A percentile compares a stretch with the other conserved stretches of the same genome.
Evolutionary conservation across 2,888 invertebrate genomes (phyloP).

Genomic region (Anodontia alba): DNA sequence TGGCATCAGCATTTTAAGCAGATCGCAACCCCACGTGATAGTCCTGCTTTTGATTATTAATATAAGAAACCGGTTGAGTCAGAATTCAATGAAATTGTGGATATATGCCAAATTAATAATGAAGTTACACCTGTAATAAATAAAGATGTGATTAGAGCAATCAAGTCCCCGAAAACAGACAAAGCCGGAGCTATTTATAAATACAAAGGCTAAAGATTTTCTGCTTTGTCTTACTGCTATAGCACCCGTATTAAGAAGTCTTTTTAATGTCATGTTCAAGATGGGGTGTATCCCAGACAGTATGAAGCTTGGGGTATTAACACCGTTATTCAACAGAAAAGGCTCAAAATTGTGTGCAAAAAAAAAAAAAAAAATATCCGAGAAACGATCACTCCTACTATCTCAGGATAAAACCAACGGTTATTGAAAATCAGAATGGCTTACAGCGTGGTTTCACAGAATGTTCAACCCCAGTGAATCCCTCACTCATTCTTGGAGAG

Average conservation of each 20-base stretch:
- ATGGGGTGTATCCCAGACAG: neutral
- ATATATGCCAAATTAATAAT: neutral
- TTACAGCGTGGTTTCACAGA: constrained; percentile 11
- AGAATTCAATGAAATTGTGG: neutral
- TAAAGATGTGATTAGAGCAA: neutral
- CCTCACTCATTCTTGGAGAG: neutral
- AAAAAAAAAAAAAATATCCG: neutral
- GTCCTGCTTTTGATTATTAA: neutral
- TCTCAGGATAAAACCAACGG: neutral
- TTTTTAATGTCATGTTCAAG: neutral
- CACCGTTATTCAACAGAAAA: neutral
- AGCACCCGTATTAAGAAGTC: neutral
- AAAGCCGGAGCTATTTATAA: neutral
- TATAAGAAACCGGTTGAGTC: neutral
- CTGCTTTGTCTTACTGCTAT: neutral
- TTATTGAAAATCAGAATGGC: neutral
- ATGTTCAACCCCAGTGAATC: constrained; percentile 1
- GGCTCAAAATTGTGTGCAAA: neutral
- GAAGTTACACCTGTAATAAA: neutral
- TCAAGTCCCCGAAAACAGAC: neutral
- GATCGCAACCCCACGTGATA: neutral
- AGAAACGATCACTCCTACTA: constrained; percentile 2
- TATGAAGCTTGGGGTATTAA: neutral
- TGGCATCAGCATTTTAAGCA: neutral
- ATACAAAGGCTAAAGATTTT: neutral